phyloP scores from a whole-genome alignment of 2,888 invertebrate genomes.

The Dryobota labecula region DNA sequence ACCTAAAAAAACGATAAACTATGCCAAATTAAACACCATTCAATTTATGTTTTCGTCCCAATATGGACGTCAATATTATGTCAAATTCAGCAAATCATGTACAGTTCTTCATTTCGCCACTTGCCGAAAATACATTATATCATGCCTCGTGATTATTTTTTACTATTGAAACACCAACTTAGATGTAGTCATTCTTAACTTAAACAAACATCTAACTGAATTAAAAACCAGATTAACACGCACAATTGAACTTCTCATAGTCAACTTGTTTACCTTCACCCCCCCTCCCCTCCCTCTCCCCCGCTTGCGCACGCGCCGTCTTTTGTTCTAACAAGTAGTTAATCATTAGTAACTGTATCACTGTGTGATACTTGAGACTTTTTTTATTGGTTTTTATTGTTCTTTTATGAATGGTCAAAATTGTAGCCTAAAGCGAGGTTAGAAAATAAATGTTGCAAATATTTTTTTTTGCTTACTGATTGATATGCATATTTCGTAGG shows the following conservation, averaged over 20 bases:
- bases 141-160: background rate
- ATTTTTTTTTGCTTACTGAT: background rate
- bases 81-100: background rate
- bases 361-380: slow-evolving; percentile 6
- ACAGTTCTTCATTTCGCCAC: background rate
- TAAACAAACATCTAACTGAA: slow-evolving; percentile 1
- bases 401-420: slow-evolving; percentile 23
- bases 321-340: slow-evolving; percentile 56
- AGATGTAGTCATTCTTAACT: background rate
- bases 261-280: slow-evolving; percentile 48
- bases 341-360: slow-evolving; percentile 32
- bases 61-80: too few species aligned
- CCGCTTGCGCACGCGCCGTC: slow-evolving; percentile 49
- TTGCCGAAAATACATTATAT: background rate
- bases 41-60: background rate
- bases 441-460: slow-evolving; percentile 17
- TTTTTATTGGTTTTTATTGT: slow-evolving; percentile 16
- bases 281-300: background rate
- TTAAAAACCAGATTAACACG: slow-evolving; percentile 20
- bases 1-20: too few species aligned
- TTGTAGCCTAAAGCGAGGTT: slow-evolving; percentile 40
- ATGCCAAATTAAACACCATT: background rate
- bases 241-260: slow-evolving; percentile 46
- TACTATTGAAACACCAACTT: background rate
- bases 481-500: slow-evolving; percentile 7